Base-by-base conservation (phyloP, 2,888 invertebrate genomes). In the Tanytarsus gracilentus region DNA sequence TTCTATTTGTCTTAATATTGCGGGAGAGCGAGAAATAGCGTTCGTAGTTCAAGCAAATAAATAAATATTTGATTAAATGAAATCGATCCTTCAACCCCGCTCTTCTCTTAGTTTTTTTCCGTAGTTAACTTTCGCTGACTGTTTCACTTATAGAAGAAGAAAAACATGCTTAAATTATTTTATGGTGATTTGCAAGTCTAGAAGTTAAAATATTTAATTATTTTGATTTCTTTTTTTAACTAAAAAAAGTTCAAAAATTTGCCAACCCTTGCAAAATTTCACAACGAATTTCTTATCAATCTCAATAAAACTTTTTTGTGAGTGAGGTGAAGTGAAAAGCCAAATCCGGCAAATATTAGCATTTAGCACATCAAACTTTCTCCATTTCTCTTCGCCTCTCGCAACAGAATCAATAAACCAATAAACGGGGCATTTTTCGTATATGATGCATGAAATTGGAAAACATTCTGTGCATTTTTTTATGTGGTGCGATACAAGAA, bases 31-130 rank as follows among this genome's bases (percentile, higher is more conserved):
- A n/a, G n/a, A n/a, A n/a, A n/a, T n/a, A 48, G 44, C 58, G 48
- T 48, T 58, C 58, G 48, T 48, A 48, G 58, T 58, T 58, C 58
- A 58, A 48, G 58, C 44, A 58, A 58, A 58, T 58, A 58, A 58
- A 58, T 58, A 58, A 58, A 58, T 58, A 58, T 58, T 58, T 48
- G 58, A 58, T 58, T 58, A 58, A 48, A 58, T 48, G 58, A 44
- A 58, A 58, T 48, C 58, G 58, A 58, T 58, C 58, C 48, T 56
- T 56, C 55, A 26, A 23, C 51, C 29, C 18, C 36, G 14, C 36
- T 53, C 27, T 27, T 26, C 26, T 26, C 27, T 30, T 30, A 8
- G 9, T 56, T 29, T 27, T 8, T 21, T 29, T n/a, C 39, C 8
- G 6, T 40, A 4, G n/a, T n/a, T n/a, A n/a, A n/a, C n/a, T n/a